Conservation (phyloP, 2,113 vertebrate species). For the Spheniscus mendiculus region DNA sequence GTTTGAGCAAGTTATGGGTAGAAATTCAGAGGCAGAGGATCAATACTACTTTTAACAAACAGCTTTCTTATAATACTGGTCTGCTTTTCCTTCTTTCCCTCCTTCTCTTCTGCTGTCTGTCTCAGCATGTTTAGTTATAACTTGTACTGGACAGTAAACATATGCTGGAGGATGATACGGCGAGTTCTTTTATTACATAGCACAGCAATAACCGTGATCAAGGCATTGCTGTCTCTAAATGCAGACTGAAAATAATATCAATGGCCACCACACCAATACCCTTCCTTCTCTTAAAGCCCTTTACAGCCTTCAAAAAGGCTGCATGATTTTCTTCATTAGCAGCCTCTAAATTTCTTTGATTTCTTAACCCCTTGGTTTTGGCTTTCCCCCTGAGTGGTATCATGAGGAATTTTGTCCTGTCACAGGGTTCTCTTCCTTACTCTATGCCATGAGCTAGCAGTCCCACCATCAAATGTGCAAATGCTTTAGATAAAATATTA, state of each 20-base stretch:
- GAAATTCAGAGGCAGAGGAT: background rate
- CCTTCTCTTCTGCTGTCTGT: background rate
- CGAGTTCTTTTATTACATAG: background rate
- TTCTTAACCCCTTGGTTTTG: background rate
- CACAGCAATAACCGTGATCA: background rate
- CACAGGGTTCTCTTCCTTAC: background rate
- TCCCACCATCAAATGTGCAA: background rate
- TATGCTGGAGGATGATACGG: background rate
- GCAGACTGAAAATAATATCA: background rate
- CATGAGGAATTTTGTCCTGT: background rate
- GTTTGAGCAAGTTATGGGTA: background rate
- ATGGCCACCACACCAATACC: background rate
- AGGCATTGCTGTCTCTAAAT: background rate
- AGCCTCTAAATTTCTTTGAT: background rate
- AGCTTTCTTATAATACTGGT: background rate
- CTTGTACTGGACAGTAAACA: background rate
- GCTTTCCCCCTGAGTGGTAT: rapidly evolving
- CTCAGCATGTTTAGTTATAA: background rate
- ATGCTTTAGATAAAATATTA: background rate
- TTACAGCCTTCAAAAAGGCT: background rate
- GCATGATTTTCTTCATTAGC: background rate
- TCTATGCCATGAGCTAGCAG: background rate
- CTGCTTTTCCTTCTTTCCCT: background rate
- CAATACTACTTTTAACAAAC: background rate
- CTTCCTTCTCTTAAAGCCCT: background rate